Conservation (phyloP, 2,113 vertebrate genomes). For the Coreoperca whiteheadi region DNA sequence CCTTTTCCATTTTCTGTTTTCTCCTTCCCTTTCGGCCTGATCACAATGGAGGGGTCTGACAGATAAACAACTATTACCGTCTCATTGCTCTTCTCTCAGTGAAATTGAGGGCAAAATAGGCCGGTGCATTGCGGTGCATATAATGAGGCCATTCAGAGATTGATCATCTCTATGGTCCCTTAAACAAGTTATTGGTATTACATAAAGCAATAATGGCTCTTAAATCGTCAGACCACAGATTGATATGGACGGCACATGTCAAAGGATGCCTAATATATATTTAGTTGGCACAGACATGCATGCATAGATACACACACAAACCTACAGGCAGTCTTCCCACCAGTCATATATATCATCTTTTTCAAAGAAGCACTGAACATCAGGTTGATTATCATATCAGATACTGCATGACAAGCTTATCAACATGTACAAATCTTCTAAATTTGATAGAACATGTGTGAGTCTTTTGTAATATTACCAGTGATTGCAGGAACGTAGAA, state of each 20-base stretch:
- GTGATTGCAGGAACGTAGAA: constrained; percentile 34
- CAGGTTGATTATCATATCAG: not conserved
- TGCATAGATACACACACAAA: not conserved
- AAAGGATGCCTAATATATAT: constrained; percentile 40
- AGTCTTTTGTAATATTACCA: not conserved
- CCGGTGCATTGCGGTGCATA: constrained; percentile 63
- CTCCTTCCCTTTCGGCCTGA: constrained; percentile 14
- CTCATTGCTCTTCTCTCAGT: constrained; percentile 43
- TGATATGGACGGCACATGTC: constrained; percentile 28
- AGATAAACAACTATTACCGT: constrained; percentile 62
- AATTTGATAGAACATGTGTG: not conserved
- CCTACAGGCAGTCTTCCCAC: not conserved
- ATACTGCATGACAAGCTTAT: not conserved
- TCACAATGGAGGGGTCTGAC: constrained; percentile 36
- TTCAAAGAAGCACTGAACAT: not conserved
- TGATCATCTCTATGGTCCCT: constrained; percentile 59
- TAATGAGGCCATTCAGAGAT: constrained; percentile 70
- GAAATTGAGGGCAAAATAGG: constrained; percentile 46
- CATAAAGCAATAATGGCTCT: constrained; percentile 46
- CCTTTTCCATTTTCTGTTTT: constrained; percentile 34
- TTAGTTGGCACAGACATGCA: constrained; percentile 1
- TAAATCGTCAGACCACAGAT: constrained; percentile 37
- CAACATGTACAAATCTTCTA: not conserved
- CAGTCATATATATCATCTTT: not conserved
- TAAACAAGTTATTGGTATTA: constrained; percentile 55